These are phyloP conservation scores for Acropora tenuis DNA, from an alignment of 64 coral and sea anemone species.

Conservation along the genomic window DNA sequence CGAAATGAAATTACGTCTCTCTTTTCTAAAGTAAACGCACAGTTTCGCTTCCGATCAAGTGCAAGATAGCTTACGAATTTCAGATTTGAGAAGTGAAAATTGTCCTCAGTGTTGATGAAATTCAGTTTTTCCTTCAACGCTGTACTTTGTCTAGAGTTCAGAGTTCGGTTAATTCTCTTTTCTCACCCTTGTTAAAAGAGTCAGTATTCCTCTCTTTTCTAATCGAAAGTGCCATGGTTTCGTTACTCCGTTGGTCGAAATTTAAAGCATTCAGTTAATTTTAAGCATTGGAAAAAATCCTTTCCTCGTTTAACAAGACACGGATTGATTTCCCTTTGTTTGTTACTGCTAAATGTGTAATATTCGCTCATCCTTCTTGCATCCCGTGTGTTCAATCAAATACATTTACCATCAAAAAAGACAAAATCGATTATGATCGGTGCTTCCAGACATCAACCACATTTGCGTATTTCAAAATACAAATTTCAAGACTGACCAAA, in stretches of 20 bases:
- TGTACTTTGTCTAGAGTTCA: too few species aligned
- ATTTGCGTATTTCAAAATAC: background rate
- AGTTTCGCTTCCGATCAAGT: slow-evolving; percentile 24
- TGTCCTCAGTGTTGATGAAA: slow-evolving; percentile 9
- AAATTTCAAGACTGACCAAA: slow-evolving; percentile 1
- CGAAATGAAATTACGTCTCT: slow-evolving; percentile 5
- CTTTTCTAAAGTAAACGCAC: background rate
- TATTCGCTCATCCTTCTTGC: background rate
- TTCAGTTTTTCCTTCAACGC: background rate
- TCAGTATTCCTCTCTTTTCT: background rate
- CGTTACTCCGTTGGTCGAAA: background rate
- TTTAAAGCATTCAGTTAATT: background rate
- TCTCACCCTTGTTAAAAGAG: background rate
- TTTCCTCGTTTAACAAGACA: slow-evolving; percentile 13
- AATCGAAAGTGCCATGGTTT: slow-evolving; percentile 1
- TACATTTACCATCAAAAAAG: background rate
- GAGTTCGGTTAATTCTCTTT: too few species aligned
- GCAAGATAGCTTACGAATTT: slow-evolving; percentile 21
- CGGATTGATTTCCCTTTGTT: background rate
- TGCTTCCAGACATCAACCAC: background rate
- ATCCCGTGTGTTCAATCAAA: background rate
- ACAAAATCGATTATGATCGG: background rate
- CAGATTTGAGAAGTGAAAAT: background rate
- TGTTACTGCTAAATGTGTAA: background rate
- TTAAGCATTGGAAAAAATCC: slow-evolving; percentile 12